These are phyloP conservation scores for Orientallactaga sibirica DNA, from an alignment of 2,797 vertebrate species.

Conservation along the genomic window DNA sequence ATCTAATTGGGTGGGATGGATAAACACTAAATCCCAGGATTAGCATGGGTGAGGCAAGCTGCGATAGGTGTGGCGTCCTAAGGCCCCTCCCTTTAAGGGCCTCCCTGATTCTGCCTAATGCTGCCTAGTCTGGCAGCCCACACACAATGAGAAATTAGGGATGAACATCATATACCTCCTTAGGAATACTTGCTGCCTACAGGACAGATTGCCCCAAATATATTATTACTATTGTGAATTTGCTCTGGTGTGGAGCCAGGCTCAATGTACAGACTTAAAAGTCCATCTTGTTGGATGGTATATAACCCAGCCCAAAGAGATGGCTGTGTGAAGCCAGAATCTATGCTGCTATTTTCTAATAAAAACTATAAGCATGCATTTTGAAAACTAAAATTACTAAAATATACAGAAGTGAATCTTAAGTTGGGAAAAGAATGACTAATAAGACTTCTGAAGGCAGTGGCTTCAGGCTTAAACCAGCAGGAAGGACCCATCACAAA, in stretches of 20 bases:
- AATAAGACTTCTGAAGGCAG: neutral
- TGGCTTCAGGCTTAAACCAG: neutral
- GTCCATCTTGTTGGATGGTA: neutral
- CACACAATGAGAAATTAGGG: neutral
- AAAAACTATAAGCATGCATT: neutral
- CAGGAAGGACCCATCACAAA: neutral
- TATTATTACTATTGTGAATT: neutral
- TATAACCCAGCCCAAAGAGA: neutral
- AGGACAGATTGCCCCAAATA: neutral
- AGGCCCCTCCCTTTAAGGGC: too few species aligned
- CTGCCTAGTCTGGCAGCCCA: too few species aligned
- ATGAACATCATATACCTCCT: neutral
- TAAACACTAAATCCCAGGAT: too few species aligned
- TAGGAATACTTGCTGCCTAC: neutral
- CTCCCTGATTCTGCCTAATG: too few species aligned
- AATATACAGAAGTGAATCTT: neutral
- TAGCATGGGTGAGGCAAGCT: too few species aligned
- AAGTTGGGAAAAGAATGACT: constrained; percentile 5
- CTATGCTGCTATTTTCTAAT: constrained; percentile 19
- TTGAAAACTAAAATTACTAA: constrained; percentile 35
- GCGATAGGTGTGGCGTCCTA: too few species aligned
- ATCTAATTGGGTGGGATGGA: too few species aligned
- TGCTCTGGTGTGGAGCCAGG: neutral
- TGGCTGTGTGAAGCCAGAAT: neutral
- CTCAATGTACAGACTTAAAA: neutral